These are phyloP conservation scores for Thelaira solivaga DNA, from an alignment of 2,888 invertebrate species.

Conservation along the genomic window DNA sequence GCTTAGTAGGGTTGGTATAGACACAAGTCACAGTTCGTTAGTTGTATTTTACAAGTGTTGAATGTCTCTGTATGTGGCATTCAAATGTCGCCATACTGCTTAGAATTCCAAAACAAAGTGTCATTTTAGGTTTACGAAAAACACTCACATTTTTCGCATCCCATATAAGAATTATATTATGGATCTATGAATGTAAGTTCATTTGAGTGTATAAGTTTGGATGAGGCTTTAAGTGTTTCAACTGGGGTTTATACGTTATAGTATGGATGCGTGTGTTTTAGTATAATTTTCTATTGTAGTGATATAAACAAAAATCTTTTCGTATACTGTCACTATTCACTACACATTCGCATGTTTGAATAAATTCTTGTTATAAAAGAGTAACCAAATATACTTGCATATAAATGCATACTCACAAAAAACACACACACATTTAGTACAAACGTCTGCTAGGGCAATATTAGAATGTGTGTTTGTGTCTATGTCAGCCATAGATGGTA, in stretches of 20 bases:
- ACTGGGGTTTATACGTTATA: not conserved
- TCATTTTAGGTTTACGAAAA: slow-evolving; percentile 60
- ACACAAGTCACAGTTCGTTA: not conserved
- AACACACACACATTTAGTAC: too few species aligned
- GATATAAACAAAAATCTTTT: slow-evolving; percentile 51
- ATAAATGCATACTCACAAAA: too few species aligned
- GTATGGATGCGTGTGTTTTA: not conserved
- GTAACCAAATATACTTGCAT: not conserved
- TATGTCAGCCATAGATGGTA: slow-evolving; percentile 20
- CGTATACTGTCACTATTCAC: slow-evolving; percentile 16
- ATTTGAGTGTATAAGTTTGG: not conserved
- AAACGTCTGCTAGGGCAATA: too few species aligned
- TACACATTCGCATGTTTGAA: slow-evolving; percentile 31
- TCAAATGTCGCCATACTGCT: slow-evolving; percentile 63
- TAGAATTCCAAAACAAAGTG: slow-evolving; percentile 62
- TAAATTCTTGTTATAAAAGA: not conserved
- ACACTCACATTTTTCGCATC: slow-evolving; percentile 41
- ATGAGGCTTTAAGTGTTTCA: not conserved
- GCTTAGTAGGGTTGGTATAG: not conserved
- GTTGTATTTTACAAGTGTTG: slow-evolving; percentile 52
- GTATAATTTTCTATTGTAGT: slow-evolving; percentile 15
- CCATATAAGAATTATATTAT: not conserved
- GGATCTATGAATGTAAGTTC: too few species aligned
- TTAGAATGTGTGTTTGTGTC: not conserved
- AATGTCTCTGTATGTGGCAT: slow-evolving; percentile 61